phyloP scores from a whole-genome alignment of 2,888 invertebrate species.

The Lithophane ornitopus region DNA sequence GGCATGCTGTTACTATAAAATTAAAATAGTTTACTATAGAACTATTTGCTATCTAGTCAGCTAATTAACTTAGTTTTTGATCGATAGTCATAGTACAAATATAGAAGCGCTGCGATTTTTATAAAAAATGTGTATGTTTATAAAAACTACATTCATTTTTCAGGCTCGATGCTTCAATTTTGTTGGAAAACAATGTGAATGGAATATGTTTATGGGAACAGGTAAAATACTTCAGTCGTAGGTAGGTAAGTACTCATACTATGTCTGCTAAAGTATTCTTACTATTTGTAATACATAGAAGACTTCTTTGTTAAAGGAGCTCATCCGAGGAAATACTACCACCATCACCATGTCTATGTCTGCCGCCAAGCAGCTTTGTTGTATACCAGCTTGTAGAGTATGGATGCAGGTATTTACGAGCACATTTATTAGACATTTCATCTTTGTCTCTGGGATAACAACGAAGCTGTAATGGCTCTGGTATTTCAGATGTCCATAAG shows the following conservation, averaged over 20 bases:
- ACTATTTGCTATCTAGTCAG: slow-evolving; percentile 3
- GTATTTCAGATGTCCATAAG: no score
- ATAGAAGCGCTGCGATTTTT: neutral
- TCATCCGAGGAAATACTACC: no score
- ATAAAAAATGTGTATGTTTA: neutral
- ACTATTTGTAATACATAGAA: neutral
- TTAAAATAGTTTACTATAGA: neutral
- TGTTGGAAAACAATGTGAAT: neutral
- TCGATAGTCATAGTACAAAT: neutral
- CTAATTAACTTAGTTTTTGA: slow-evolving; percentile 24
- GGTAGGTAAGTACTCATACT: neutral
- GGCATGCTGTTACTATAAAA: neutral
- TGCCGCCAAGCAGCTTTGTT: no score
- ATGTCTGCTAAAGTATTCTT: neutral
- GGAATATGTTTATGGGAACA: neutral
- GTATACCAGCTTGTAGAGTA: neutral
- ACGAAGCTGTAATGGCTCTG: neutral
- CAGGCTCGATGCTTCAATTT: neutral
- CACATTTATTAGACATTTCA: neutral
- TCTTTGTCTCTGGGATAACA: neutral
- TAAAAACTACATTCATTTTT: neutral
- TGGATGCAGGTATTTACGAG: no score
- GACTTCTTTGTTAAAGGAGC: neutral
- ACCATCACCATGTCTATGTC: neutral
- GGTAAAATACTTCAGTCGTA: neutral